phyloP scores from a whole-genome alignment of 2,113 vertebrate species.

The Actinemys pallida region DNA sequence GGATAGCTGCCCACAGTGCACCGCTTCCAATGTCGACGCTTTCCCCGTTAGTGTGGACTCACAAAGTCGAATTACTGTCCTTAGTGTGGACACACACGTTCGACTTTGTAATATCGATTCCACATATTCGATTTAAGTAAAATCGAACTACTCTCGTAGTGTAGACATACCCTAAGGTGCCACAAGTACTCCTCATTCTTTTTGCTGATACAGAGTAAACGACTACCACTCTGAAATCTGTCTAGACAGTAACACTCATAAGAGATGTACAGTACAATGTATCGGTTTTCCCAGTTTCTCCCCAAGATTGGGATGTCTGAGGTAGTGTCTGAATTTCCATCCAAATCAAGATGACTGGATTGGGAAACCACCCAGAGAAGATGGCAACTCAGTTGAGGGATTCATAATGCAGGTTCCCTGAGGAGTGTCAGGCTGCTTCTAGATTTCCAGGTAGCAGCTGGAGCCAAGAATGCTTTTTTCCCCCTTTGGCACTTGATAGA shows the following conservation, averaged over 20 bases:
- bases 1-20: too few relatives aligned
- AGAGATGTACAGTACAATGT: neutral
- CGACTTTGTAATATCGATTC: too few relatives aligned
- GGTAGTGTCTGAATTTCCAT: conserved; percentile 4
- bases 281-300: neutral
- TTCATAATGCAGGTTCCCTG: conserved; percentile 46
- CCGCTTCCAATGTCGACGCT: too few relatives aligned
- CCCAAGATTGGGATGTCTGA: neutral
- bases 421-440: conserved; percentile 40
- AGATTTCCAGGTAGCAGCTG: conserved; percentile 24
- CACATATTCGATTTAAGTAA: too few relatives aligned
- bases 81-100: too few relatives aligned
- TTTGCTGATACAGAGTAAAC: too few relatives aligned
- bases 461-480: conserved; percentile 47
- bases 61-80: too few relatives aligned
- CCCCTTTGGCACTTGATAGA: conserved; percentile 32
- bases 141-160: too few relatives aligned
- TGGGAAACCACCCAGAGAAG: conserved; percentile 24
- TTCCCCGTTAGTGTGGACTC: too few relatives aligned
- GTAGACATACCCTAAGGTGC: too few relatives aligned
- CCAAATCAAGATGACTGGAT: neutral
- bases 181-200: too few relatives aligned
- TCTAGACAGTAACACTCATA: neutral
- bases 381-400: neutral
- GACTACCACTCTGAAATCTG: too few relatives aligned